A percentile compares a stretch with the other conserved stretches of the same genome.
These are phyloP conservation scores for Papilio polytes DNA, from an alignment of 1,140 invertebrate genomes.

Conservation along the genomic window DNA sequence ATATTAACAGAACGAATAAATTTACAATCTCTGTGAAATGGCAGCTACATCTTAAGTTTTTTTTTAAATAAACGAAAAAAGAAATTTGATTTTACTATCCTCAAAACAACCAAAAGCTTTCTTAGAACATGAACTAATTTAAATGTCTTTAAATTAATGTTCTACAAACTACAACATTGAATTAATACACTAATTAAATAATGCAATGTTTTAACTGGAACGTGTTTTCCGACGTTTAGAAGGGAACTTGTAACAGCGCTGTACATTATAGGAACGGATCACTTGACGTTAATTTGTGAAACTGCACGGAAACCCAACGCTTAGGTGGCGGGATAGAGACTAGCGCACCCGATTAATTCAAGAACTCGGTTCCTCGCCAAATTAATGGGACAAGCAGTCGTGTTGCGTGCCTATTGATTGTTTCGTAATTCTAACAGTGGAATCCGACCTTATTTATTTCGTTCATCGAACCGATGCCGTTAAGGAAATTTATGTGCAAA, in stretches of 20 bases:
- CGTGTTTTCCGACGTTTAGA: constrained; percentile 30
- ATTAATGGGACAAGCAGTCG: constrained; percentile 65
- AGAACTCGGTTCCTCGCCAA: constrained; percentile 68
- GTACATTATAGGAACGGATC: constrained; percentile 63
- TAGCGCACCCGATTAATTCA: constrained; percentile 73
- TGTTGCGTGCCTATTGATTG: constrained; percentile 70
- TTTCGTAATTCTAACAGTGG: constrained; percentile 44
- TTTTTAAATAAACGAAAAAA: background rate
- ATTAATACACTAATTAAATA: constrained; percentile 29
- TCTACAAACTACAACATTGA: constrained; percentile 1
- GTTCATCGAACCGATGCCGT: constrained; percentile 1
- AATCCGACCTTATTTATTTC: constrained; percentile 38
- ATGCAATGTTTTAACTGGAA: constrained; percentile 25
- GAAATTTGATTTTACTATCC: background rate
- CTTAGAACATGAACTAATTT: background rate
- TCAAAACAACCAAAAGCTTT: background rate
- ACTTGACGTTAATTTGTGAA: constrained; percentile 75
- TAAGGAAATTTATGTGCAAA: constrained; percentile 29
- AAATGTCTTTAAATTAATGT: background rate
- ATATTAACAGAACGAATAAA: too few species aligned
- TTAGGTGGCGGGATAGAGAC: constrained; percentile 60
- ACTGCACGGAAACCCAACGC: constrained; percentile 70
- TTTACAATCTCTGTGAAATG: too few species aligned
- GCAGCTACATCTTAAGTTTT: background rate
- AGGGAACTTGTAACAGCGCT: constrained; percentile 27